A percentile compares a stretch with the other conserved stretches of the same genome.
Evolutionary conservation across 2,113 vertebrate species (phyloP).

Genomic region (Hoplias malabaricus): DNA sequence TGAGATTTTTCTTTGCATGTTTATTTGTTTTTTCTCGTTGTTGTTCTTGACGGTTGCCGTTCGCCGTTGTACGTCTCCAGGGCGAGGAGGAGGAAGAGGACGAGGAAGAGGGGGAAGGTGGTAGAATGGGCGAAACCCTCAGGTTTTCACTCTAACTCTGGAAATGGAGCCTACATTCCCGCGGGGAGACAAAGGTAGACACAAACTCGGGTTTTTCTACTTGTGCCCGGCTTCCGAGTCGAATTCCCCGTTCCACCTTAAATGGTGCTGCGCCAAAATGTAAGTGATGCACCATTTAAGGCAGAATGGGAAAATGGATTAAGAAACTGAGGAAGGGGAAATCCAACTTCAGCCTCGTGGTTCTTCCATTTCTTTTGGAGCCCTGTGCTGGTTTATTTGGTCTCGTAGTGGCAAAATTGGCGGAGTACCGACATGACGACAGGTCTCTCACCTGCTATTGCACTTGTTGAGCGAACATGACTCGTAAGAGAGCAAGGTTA

Average conservation of each 20-base stretch:
- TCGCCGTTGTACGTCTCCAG: conserved; percentile 24
- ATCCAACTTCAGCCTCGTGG: no score
- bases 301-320: no score
- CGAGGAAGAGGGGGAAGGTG: conserved; percentile 33
- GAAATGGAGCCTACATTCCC: conserved; percentile 64
- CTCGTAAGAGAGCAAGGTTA: conserved; percentile 30
- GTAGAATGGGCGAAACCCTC: conserved; percentile 69
- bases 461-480: conserved; percentile 61
- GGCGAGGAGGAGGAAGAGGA: conserved; percentile 43
- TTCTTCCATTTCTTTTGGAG: background rate
- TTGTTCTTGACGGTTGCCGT: background rate
- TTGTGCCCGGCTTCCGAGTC: no score
- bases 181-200: conserved; percentile 68
- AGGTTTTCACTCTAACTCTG: conserved; percentile 57
- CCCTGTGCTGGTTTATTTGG: background rate
- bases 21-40: background rate
- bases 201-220: background rate
- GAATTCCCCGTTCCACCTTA: no score
- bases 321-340: no score
- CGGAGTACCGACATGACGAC: conserved; percentile 7
- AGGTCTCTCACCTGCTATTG: conserved; percentile 38
- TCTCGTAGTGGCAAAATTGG: background rate
- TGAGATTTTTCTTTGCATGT: background rate
- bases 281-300: no score
- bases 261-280: no score